Evolutionary conservation across 1,140 invertebrate genomes (phyloP).

Genomic region (Akabosia matsudoensis): DNA sequence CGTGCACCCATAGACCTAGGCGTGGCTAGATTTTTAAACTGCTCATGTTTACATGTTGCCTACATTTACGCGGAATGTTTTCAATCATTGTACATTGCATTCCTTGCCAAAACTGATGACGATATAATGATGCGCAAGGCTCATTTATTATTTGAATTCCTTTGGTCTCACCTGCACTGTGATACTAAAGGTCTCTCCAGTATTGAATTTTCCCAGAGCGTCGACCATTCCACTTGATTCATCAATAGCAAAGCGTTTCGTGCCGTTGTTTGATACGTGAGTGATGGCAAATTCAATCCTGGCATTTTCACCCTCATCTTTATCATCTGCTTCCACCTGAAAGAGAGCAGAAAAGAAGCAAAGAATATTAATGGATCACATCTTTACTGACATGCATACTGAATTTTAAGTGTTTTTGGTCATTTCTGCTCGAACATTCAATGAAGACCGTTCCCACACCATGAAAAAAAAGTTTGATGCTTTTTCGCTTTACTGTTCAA

Average conservation of each 20-base stretch:
- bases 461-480: too few species aligned
- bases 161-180: constrained; percentile 68
- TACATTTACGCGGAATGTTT: too few species aligned
- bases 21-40: too few species aligned
- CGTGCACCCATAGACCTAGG: too few species aligned
- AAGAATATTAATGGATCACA: constrained; percentile 21
- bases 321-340: constrained; percentile 73
- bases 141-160: not conserved
- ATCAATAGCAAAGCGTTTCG: constrained; percentile 78
- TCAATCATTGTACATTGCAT: too few species aligned
- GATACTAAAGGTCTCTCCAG: constrained; percentile 82
- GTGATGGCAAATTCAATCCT: constrained; percentile 77
- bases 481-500: too few species aligned
- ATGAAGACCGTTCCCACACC: too few species aligned
- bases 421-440: too few species aligned
- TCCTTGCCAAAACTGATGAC: constrained; percentile 15
- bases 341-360: not conserved
- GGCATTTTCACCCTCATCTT: constrained; percentile 79
- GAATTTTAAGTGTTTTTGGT: constrained; percentile 11
- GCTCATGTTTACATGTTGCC: too few species aligned
- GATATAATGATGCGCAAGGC: too few species aligned
- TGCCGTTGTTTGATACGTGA: constrained; percentile 84
- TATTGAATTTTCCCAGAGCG: constrained; percentile 65
- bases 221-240: constrained; percentile 70
- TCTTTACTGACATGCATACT: constrained; percentile 19